phyloP scores from a whole-genome alignment of 2,888 invertebrate genomes.

The Luffia ferchaultella region DNA sequence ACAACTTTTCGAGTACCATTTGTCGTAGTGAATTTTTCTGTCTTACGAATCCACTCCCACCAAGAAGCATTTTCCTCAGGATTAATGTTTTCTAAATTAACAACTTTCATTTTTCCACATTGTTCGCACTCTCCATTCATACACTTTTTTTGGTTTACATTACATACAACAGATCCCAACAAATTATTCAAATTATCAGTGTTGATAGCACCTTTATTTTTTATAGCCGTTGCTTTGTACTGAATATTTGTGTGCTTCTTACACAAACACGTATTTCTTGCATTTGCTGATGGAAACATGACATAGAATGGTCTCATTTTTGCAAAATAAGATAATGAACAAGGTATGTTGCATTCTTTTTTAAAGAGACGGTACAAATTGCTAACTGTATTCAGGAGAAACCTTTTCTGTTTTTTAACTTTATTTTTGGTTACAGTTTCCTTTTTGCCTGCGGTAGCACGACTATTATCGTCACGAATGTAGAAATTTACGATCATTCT shows the following conservation, averaged over 20 bases:
- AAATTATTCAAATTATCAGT: constrained; percentile 8
- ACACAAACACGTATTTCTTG: constrained; percentile 12
- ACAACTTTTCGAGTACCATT: background rate
- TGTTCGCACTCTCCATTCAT: background rate
- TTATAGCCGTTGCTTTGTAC: constrained; percentile 8
- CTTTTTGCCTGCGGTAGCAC: constrained; percentile 8
- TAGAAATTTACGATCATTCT: constrained; percentile 10
- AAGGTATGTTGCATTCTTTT: constrained; percentile 10
- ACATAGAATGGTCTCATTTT: constrained; percentile 12
- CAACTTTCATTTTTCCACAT: constrained; percentile 1
- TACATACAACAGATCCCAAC: constrained; percentile 2
- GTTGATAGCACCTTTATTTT: constrained; percentile 7
- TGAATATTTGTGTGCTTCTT: constrained; percentile 7
- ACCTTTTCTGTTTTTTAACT: background rate
- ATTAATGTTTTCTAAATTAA: constrained; percentile 3
- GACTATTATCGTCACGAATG: constrained; percentile 11
- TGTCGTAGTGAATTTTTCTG: background rate
- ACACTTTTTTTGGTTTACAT: constrained; percentile 1
- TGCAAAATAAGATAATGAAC: constrained; percentile 10
- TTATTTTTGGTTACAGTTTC: constrained; percentile 8
- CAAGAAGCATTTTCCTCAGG: constrained; percentile 1
- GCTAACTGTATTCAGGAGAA: constrained; percentile 6
- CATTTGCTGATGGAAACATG: constrained; percentile 10
- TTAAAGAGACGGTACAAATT: constrained; percentile 10
- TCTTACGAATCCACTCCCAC: constrained; percentile 2